Conservation (phyloP, 1,140 invertebrate species). For the Planococcus citri region DNA sequence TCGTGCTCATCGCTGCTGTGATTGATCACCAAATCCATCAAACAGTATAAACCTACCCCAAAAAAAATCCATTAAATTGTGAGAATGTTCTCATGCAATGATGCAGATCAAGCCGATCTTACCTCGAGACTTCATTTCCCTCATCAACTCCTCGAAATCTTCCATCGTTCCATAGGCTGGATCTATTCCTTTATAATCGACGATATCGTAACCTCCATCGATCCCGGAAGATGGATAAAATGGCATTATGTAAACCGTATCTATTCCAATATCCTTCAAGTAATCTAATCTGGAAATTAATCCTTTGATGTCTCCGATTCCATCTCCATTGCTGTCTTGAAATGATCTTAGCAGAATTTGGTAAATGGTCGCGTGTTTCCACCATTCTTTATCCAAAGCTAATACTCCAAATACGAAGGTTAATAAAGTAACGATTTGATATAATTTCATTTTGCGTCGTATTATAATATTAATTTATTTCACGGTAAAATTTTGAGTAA, state of each 20-base stretch:
- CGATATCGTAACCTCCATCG: constrained; percentile 61
- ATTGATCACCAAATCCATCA: constrained; percentile 78
- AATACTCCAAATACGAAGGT: too few species aligned
- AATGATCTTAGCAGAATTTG: constrained; percentile 46
- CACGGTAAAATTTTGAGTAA: too few species aligned
- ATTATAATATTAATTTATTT: too few species aligned
- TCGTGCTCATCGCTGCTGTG: constrained; percentile 63
- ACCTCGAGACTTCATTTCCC: constrained; percentile 17
- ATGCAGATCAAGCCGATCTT: neutral
- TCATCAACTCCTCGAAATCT: constrained; percentile 20
- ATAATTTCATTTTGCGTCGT: too few species aligned
- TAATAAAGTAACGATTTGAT: too few species aligned
- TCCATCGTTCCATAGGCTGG: constrained; percentile 13
- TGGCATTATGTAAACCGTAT: constrained; percentile 9
- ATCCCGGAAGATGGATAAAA: constrained; percentile 43
- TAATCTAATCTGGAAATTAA: neutral
- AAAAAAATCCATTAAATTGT: constrained; percentile 18
- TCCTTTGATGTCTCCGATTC: constrained; percentile 59
- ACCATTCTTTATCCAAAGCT: constrained; percentile 33
- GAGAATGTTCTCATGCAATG: neutral
- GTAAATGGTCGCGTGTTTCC: constrained; percentile 39
- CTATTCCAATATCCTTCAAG: constrained; percentile 31
- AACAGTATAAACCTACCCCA: constrained; percentile 52
- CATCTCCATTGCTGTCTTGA: constrained; percentile 61
- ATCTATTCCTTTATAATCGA: constrained; percentile 46